Conservation (phyloP, 2,797 vertebrate species). For the Glossophaga mutica region DNA sequence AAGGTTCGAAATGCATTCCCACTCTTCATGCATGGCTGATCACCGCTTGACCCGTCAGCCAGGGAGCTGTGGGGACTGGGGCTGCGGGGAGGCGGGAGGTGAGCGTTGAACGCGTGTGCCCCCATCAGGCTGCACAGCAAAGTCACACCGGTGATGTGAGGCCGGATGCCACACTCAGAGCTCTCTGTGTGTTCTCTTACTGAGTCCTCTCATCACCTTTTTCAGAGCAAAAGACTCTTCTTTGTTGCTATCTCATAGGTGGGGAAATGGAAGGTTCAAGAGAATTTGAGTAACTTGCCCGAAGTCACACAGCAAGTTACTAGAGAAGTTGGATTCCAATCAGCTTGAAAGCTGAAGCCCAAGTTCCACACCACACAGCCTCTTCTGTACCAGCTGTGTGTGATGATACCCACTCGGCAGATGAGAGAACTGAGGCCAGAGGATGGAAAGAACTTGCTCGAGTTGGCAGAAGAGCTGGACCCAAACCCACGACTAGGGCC, state of each 20-base stretch:
- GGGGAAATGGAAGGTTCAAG: neutral
- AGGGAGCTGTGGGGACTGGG: neutral
- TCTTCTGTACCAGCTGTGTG: neutral
- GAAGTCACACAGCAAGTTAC: neutral
- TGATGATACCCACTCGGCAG: neutral
- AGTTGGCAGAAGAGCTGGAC: neutral
- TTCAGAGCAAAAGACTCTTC: neutral
- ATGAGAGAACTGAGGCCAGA: neutral
- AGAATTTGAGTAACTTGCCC: neutral
- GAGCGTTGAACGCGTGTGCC: neutral
- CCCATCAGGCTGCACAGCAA: neutral
- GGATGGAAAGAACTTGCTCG: neutral
- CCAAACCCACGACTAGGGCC: neutral
- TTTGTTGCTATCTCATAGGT: neutral
- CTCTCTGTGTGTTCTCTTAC: accelerated
- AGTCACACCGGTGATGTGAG: accelerated
- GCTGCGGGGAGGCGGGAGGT: neutral
- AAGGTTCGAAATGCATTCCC: neutral
- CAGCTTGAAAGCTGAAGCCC: neutral
- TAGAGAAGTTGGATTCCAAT: neutral
- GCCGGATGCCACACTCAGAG: accelerated
- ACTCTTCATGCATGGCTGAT: neutral
- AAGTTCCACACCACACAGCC: neutral
- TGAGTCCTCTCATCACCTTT: neutral
- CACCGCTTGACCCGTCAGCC: neutral